A percentile compares a stretch with the other conserved stretches of the same genome.
Evolutionary conservation across 2,888 invertebrate species (phyloP).

Genomic region (Malachius bipustulatus): DNA sequence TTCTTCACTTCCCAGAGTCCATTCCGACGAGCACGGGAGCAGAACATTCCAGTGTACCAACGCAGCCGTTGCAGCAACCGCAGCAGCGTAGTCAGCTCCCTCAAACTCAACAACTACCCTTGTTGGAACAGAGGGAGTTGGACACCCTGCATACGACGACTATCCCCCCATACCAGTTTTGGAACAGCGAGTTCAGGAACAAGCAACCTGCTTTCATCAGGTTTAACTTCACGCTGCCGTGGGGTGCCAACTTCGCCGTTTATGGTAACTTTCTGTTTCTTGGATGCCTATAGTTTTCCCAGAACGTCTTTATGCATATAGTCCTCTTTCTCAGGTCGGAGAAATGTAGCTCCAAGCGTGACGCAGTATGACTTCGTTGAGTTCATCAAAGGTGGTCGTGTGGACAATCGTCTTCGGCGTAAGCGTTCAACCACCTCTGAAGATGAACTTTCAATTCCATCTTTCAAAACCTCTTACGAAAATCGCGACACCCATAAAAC

Average conservation of each 20-base stretch:
- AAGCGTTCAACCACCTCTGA: constrained; percentile 9
- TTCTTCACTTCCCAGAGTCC: constrained; percentile 50
- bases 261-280: no score
- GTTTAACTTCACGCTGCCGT: constrained; percentile 73
- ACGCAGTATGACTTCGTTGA: constrained; percentile 96
- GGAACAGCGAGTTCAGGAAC: constrained; percentile 86
- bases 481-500: constrained; percentile 30
- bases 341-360: constrained; percentile 91
- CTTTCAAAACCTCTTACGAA: constrained; percentile 28
- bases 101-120: constrained; percentile 48
- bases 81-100: constrained; percentile 63
- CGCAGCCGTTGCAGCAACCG: constrained; percentile 50
- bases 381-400: constrained; percentile 76
- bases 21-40: constrained; percentile 58
- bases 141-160: constrained; percentile 74
- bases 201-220: constrained; percentile 77
- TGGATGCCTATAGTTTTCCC: no score
- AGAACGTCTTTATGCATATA: no score
- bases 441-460: constrained; percentile 11
- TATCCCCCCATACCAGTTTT: constrained; percentile 83
- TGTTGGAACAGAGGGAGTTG: constrained; percentile 71
- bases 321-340: no score
- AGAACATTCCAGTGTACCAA: constrained; percentile 50
- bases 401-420: constrained; percentile 59
- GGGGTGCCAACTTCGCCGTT: constrained; percentile 90